Conservation (phyloP, 2,797 vertebrate species). For the Syngnathus acus region DNA sequence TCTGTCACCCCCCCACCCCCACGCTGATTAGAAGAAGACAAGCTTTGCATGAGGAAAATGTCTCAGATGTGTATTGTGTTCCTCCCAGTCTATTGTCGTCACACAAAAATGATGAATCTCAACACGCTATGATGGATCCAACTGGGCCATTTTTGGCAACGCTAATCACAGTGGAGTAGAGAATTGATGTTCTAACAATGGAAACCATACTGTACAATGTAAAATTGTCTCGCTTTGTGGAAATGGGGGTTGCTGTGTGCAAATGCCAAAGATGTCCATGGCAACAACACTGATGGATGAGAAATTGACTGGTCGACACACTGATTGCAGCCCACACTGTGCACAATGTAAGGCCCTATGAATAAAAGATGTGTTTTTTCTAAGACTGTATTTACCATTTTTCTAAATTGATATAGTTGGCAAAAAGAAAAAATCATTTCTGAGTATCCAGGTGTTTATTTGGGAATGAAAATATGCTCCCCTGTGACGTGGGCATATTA, state of each 20-base stretch:
- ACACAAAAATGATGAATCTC: neutral
- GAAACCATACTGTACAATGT: neutral
- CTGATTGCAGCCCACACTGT: conserved; percentile 10
- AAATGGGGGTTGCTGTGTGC: neutral
- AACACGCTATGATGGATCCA: neutral
- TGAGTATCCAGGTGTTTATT: neutral
- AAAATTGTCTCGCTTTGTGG: neutral
- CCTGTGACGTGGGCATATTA: neutral
- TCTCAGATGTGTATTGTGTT: neutral
- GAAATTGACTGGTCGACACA: neutral
- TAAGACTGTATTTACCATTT: conserved; percentile 1
- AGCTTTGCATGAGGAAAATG: neutral
- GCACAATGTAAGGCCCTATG: conserved; percentile 10
- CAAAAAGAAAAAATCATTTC: neutral
- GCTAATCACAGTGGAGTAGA: neutral
- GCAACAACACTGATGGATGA: neutral
- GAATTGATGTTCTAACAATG: neutral
- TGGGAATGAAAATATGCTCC: neutral
- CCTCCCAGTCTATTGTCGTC: neutral
- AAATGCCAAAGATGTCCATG: neutral
- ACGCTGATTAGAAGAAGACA: conserved; percentile 7
- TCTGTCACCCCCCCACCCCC: neutral
- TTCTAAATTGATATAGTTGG: neutral
- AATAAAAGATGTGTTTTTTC: neutral
- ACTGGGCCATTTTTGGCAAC: neutral